These are phyloP conservation scores for Hormiphora californensis DNA, from an alignment of 37 sponge, comb jelly and placozoan genomes.

Conservation along the genomic window DNA sequence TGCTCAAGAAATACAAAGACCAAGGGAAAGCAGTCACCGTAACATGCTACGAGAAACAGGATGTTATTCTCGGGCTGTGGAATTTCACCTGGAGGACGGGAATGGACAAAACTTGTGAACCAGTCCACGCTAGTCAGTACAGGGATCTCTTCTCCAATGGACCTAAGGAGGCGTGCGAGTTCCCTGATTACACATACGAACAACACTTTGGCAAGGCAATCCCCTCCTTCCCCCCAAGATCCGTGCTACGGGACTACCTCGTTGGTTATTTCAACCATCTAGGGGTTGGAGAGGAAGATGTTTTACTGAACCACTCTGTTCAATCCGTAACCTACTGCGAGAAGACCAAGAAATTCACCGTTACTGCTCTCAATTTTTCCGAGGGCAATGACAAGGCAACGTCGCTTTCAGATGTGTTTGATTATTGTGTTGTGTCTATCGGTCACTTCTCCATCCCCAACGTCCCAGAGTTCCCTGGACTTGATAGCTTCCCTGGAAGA, in stretches of 20 bases:
- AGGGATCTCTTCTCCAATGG: constrained; percentile 58
- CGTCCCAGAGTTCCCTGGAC: constrained; percentile 56
- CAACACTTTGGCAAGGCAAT: constrained; percentile 60
- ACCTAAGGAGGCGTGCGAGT: constrained; percentile 59
- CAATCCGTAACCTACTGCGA: constrained; percentile 6
- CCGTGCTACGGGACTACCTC: constrained; percentile 56
- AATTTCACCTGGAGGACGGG: constrained; percentile 55
- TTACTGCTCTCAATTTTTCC: not conserved
- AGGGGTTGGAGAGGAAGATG: constrained; percentile 23
- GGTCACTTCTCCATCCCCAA: constrained; percentile 60
- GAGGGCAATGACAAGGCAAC: not conserved
- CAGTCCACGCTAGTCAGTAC: constrained; percentile 55
- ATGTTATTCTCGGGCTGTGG: constrained; percentile 1
- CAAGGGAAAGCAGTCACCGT: not conserved
- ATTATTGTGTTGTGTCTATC: constrained; percentile 55
- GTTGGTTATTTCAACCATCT: constrained; percentile 5
- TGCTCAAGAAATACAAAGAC: constrained; percentile 1
- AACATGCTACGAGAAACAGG: constrained; percentile 29
- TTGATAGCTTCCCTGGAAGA: constrained; percentile 56
- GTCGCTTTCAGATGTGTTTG: constrained; percentile 57
- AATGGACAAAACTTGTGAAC: constrained; percentile 52
- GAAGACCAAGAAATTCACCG: constrained; percentile 6
- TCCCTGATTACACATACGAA: constrained; percentile 58
- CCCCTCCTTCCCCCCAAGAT: constrained; percentile 58
- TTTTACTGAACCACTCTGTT: constrained; percentile 33